Evolutionary conservation across 2,888 invertebrate species (phyloP), one percentile per base, ranked within the genome.

Genomic region (Tetragonula carbonaria): DNA sequence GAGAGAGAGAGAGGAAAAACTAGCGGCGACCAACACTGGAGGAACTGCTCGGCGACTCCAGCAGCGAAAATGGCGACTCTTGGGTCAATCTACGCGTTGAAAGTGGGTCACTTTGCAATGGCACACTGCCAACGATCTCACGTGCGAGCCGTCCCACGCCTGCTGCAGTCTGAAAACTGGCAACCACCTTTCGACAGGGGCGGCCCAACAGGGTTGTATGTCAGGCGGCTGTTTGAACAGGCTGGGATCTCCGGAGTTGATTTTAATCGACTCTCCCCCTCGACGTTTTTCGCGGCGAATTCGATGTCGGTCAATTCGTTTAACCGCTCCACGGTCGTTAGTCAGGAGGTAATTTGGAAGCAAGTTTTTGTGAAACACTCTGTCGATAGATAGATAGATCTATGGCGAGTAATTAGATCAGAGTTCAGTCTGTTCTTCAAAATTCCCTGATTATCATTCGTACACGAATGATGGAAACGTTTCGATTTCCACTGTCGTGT

Each of bases 81-180:
- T 81, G 84, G 92, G 91, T 92, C 92, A 91, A 89, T 90, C 90
- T 87, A 91, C 89, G 90, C 88, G 87, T 88, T 70, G 90, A 90
- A 92, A 91, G 88, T 92, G 89, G 92, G 92, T 92, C 92, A 91
- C 78, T 87, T 85, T 89, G 73, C 77, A 80, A 80, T 92, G 93
- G 92, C 93, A 92, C 81, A 57, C 86, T 91, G 92, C 92, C 93
- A 93, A 91, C 89, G 86, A 85, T 90, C 92, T 91, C 92, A 91
- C 93, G 90, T 91, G 92, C 86, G 86, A 88, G 84, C 70, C 86
- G 84, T 90, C 86, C 83, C 88, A 86, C 87, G 89, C 76, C 65
- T 86, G 83, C 65, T 80, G 84, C 88, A 86, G 88, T 80, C 72
- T 84, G 83, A 81, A 33, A 80, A 75, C 84, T 82, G 78, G 83